Evolutionary conservation across 2,888 invertebrate genomes (phyloP).

Genomic region (Bombylius major): DNA sequence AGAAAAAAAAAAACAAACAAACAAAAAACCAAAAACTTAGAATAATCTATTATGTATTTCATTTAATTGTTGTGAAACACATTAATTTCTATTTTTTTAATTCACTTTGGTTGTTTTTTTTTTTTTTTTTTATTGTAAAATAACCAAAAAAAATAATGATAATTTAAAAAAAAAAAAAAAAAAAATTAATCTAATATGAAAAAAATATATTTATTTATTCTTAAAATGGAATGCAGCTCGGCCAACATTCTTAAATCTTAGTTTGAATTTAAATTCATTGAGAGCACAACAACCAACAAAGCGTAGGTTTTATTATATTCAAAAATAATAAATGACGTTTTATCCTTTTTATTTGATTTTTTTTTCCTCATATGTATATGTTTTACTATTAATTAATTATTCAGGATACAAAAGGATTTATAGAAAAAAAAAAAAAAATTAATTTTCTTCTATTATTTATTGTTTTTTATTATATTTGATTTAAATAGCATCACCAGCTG

Average conservation of each 20-base stretch:
- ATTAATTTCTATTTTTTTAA: no score
- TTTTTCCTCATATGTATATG: neutral
- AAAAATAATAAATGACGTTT: neutral
- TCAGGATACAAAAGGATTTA: no score
- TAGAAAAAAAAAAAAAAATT: neutral
- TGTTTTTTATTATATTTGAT: neutral
- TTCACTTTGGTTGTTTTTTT: no score
- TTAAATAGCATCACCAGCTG: slow-evolving; percentile 62
- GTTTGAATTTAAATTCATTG: slow-evolving; percentile 83
- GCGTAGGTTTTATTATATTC: slow-evolving; percentile 54
- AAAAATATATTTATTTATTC: slow-evolving; percentile 21
- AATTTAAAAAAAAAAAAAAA: slow-evolving; percentile 11
- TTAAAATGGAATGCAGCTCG: slow-evolving; percentile 67
- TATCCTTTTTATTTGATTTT: neutral
- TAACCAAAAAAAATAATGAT: no score
- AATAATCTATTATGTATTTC: no score
- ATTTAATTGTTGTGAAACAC: no score
- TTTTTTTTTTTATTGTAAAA: no score
- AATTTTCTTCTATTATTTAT: neutral
- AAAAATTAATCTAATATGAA: slow-evolving; percentile 1
- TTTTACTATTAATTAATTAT: neutral
- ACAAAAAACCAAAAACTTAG: no score
- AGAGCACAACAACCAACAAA: slow-evolving; percentile 77
- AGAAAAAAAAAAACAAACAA: no score
- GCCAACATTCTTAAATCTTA: slow-evolving; percentile 96